Base-by-base conservation (phyloP, 2,797 vertebrate species). In the Accipiter fasciatus region DNA sequence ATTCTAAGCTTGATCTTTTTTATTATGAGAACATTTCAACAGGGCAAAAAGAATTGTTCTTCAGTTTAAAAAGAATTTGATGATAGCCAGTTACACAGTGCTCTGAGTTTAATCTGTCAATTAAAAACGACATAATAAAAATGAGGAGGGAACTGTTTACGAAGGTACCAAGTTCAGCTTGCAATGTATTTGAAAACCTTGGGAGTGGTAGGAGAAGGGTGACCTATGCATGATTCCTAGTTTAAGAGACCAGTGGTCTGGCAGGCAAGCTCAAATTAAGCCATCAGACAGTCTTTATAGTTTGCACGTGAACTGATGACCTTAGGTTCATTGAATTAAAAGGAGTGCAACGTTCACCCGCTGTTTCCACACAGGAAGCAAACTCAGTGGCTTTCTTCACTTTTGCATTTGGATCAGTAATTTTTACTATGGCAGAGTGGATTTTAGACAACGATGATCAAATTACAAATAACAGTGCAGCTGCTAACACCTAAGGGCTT, bases 401-500 rank as follows among this genome's bases (percentile, higher is more conserved):
- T 75, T 92, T 16, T 58, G 37, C 49, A 35, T 80, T 89, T 66
- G 71, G n/a, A 84, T 80, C 44, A 67, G 40, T 80, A 83, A 52
- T 37, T 85, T 85, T 94, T 70, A 55, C 25, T 67, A 8, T 7
- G n/a, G 28, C 19, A 87, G 28, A 59, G 22, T 64, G 39, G 50
- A 70, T 84, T 94, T 93, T 69, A 84, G 76, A 59, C 46, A 87
- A 29, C 0, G 1, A 16, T 85, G 44, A 37, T 73, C 59, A 89
- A 89, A 85, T 76, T 80, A 47, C 16, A 76, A 78, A n/a, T 67
- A 89, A n/a, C 26, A 50, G 25, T 1, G 7, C 7, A 82, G 22
- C 46, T 87, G 40, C 67, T 84, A 92, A 67, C 33, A 83, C 40
- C 52, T 42, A 13, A 62, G n/a, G 57, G 55, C n/a, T 95, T 96